Evolutionary conservation across 2,888 invertebrate species (phyloP), one percentile per base, ranked within the genome.

Genomic region (Cheilosia pagana): DNA sequence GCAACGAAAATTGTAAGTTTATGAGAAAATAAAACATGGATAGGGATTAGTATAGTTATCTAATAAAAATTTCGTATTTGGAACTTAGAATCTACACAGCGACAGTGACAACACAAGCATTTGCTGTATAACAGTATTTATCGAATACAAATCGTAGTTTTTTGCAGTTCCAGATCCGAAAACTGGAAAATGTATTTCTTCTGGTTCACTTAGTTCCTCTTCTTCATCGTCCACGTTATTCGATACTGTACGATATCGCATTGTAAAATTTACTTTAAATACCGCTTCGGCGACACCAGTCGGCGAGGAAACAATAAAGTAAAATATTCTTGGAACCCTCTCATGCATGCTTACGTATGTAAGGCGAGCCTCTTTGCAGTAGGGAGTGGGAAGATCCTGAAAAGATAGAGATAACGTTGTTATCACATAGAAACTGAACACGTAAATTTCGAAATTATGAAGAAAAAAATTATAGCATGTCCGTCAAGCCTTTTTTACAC

Each of bases 321-420:
- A 92, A 82, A 92, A 92, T 43, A 90, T 91, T 48, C 92, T 89
- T 7, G 92, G 91, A 50, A 92, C 92, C 19, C 92, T 89, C 78
- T 92, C 92, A 79, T 92, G 92, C 92, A 92, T 92, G 88, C 92
- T 92, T 60, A 92, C 91, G 87, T 92, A 92, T 14, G 92, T 92
- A 43, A 92, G 89, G 2, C 92, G 91, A 31, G 92, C 92, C 88
- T 92, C 92, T 87, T 92, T 92, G 87, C 92, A 92, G 87, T 90
- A 92, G 8, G 92, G 92, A 53, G 91, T 92, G 23, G 92, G 92
- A 12, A 92, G 88, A 87, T 92, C 92, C 92, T 92, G 62, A 1
- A 57, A 25, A 62, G 4, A 50, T n/a, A 53, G 12, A 12, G 16
- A 16, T 45, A 8, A 45, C 2, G n/a, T 43, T 14, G 8, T 25